Base-by-base conservation (phyloP, 2,797 vertebrate genomes). In the Bovichtus diacanthus region DNA sequence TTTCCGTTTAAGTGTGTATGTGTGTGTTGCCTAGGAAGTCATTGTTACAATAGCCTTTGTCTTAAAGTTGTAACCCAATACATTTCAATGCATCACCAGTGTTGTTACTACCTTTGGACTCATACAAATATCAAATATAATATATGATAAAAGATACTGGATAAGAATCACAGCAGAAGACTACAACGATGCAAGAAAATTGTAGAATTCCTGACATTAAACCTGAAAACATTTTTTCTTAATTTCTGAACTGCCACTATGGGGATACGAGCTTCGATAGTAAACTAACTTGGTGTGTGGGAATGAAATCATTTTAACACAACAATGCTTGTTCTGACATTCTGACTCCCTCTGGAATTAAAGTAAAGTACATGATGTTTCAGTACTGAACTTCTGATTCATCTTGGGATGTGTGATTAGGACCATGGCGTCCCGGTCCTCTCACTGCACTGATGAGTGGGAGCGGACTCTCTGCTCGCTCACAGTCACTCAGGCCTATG, bases 401-500 rank as follows among this genome's bases (percentile, higher is more conserved):
- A 84, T 85, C 61, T 15, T 43, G 55, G 55, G 68, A 75, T 68
- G 60, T 25, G 69, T 59, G 61, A 86, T 12, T 4, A 51, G 56
- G 55, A 44, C 53, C 10, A 19, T 10, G 9, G 9, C 2, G 34
- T 70, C 55, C 70, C 13, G 4, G 39, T 81, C 44, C 34, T 77
- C 77, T 71, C 78, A 49, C 69, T 70, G 70, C 34, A 39, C 55
- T 51, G 70, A 63, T 63, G 72, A 83, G 83, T 76, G 75, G 80
- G 79, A 75, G 75, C 65, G 29, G 68, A 71, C 46, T 58, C 54
- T 6, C 64, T 46, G 66, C 58, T 58, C 31, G 1, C 55, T 38
- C 53, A 69, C 64, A 76, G 76, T 78, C 78, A 73, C 54, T 82
- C 62, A 64, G 77, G 59, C 66, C 80, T 59, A 53, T 82, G 83